phyloP scores from a whole-genome alignment of 2,113 vertebrate genomes.

The Crotalus helleri region DNA sequence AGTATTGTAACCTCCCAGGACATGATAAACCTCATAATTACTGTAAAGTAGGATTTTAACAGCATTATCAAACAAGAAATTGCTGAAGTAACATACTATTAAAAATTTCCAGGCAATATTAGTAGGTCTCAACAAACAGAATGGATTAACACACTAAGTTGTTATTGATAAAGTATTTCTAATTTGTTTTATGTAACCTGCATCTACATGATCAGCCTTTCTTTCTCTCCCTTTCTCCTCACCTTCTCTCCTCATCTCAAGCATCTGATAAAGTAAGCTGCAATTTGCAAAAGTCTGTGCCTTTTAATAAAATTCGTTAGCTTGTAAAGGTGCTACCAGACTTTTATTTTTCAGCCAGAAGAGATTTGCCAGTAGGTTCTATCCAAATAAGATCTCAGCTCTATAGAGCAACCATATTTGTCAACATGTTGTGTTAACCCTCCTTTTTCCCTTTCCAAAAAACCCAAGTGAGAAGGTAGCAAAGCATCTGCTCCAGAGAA shows the following conservation, averaged over 20 bases:
- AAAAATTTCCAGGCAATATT: not conserved
- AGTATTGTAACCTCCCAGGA: not conserved
- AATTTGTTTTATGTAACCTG: not conserved
- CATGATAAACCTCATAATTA: not conserved
- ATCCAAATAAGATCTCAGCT: not conserved
- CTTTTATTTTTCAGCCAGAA: not conserved
- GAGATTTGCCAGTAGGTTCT: not conserved
- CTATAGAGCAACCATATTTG: not conserved
- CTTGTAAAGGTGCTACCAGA: not conserved
- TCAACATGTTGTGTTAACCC: not conserved
- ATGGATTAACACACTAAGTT: not conserved
- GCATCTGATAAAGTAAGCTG: not conserved
- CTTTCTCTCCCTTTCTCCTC: not conserved
- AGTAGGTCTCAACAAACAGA: not conserved
- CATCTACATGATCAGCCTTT: not conserved
- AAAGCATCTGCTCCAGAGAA: not conserved
- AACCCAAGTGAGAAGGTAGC: not conserved
- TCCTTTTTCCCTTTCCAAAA: not conserved
- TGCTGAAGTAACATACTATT: not conserved
- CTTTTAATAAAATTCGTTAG: not conserved
- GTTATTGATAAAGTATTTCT: not conserved
- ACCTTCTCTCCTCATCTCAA: not conserved
- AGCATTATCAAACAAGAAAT: not conserved
- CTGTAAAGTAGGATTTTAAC: not conserved
- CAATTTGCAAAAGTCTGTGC: not conserved